Evolutionary conservation across 2,113 vertebrate species (phyloP), one percentile per base, ranked within the genome.

Genomic region (Hipposideros armiger): DNA sequence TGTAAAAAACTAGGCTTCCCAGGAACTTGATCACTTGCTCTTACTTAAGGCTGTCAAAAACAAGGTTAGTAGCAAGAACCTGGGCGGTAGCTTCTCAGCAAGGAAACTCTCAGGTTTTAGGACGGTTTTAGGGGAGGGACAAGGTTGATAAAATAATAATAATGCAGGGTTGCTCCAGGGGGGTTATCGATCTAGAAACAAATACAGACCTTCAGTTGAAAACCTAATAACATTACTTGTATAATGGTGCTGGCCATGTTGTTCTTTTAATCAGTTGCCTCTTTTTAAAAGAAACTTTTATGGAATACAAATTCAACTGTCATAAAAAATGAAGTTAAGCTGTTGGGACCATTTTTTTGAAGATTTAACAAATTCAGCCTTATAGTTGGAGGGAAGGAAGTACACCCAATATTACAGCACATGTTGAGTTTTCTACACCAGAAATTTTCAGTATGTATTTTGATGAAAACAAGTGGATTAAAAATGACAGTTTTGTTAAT

Each of bases 231-330:
- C 99, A 98, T 99, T 99, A 98, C 99, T 98, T 99, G 98, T 99
- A 98, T 99, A 98, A 99, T 98, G 99, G 99, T 99, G 99, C 99
- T 99, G 99, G 99, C 99, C 98, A 99, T 99, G 98, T 97, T 99
- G 98, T 98, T 98, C 98, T 99, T 99, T 98, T 98, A 98, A 98
- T 94, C 98, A 98, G 98, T 98, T 98, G 98, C 98, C 98, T 98
- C 97, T 98, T 98, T 98, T 98, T 94, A 97, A 97, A 97, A 95
- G 40, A 90, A 90, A 2, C 40, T 97, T 93, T 97, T 98, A 98
- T 98, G 96, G 97, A 98, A 98, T 98, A 95, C 87, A 97, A 95
- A 97, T 96, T 98, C 94, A 97, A 26, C 97, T 98, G 95, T 97
- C 96, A 95, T 98, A 94, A 97, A 88, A 97, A 98, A 97, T 96